Percentiles rank a stretch among this genome's conserved stretches.
Conservation (phyloP, 35 echinoderm and acorn worm genomes). For the Ophioderma brevispina region DNA sequence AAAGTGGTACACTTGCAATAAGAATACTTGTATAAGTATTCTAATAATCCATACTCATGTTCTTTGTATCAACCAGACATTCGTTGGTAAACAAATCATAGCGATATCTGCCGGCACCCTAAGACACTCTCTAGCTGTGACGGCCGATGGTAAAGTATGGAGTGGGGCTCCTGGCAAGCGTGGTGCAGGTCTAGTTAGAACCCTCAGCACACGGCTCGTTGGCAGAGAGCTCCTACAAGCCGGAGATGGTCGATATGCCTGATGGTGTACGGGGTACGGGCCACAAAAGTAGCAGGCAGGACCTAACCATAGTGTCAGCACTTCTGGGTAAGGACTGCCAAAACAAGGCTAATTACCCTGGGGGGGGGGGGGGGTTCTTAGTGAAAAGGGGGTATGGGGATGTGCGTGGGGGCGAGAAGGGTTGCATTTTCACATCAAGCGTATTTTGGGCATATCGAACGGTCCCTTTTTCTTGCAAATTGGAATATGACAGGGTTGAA, state of each 20-base stretch:
- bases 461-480: too few species aligned
- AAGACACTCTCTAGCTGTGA: conserved; percentile 76
- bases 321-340: conserved; percentile 88
- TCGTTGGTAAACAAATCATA: conserved; percentile 24
- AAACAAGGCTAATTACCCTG: too few species aligned
- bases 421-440: too few species aligned
- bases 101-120: conserved; percentile 79
- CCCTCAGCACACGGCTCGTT: not conserved
- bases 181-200: conserved; percentile 85
- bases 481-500: too few species aligned
- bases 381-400: too few species aligned
- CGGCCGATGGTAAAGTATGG: conserved; percentile 74
- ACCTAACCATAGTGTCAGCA: conserved; percentile 76
- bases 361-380: too few species aligned
- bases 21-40: too few species aligned
- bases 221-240: conserved; percentile 39
- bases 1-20: too few species aligned
- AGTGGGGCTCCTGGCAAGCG: conserved; percentile 81
- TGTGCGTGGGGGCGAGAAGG: too few species aligned
- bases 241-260: conserved; percentile 1
- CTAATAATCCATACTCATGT: too few species aligned
- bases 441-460: too few species aligned
- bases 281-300: conserved; percentile 64
- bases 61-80: too few species aligned
- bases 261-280: conserved; percentile 21